Evolutionary conservation across 2,797 vertebrate genomes (phyloP), one percentile per base, ranked within the genome.

Genomic region (Morelia viridis): DNA sequence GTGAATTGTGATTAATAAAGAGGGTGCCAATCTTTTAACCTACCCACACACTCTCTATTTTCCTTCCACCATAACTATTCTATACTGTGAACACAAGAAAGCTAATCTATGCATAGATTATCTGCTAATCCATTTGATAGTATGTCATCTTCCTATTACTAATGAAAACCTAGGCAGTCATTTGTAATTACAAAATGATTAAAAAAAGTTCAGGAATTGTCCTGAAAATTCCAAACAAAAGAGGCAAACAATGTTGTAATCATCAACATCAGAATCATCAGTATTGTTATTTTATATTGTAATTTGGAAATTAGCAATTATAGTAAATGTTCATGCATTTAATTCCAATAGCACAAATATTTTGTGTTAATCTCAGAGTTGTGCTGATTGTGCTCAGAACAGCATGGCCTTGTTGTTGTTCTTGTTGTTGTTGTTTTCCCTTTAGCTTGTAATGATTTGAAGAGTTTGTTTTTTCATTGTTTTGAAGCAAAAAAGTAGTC

Each of bases 131-230:
- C 87, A 22, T 56, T 2, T 92, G 89, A 90, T 91, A 94, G 56
- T 83, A 56, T 24, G 91, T 90, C 84, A 93, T 58, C 46, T 24
- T 94, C 56, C 88, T 94, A 22, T 57, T 76, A 50, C 83, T 94
- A 94, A 91, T 28, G 91, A 93, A 94, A 84, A 94, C 71, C 90
- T 46, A 58, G 12, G 5, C 6, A 88, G 85, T 26, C 53, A 85
- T 80, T 86, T 56, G 4, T 2, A 91, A 15, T 90, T 7, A 89
- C 7, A 86, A 71, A 92, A 93, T 71, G 41, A 19, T 76, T 46
- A 80, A 87, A 56, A 68, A 17, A 68, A 87, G 91, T 94, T 93
- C 80, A 62, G 41, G 41, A 41, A 41, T 41, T 22, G 19, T 46
- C 19, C 71, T 80, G 35, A 80, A 80, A 80, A 76, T 41, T 76